These are phyloP conservation scores for Numenius arquata DNA, from an alignment of 2,113 vertebrate species.

Conservation along the genomic window DNA sequence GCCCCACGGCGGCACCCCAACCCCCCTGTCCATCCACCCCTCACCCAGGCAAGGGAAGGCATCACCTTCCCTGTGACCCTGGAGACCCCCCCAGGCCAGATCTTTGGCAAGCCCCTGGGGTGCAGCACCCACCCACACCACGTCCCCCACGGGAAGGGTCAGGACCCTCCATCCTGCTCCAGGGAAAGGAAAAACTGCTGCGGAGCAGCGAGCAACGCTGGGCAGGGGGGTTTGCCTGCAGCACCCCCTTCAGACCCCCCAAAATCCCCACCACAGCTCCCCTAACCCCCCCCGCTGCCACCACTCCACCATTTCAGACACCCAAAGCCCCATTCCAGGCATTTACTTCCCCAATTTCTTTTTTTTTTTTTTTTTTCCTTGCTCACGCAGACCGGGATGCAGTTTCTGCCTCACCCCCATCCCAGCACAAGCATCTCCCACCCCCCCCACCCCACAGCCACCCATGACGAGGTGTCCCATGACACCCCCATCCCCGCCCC, in stretches of 20 bases:
- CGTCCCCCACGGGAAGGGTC: fast-evolving
- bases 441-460: too few relatives aligned
- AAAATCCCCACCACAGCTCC: neutral
- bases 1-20: neutral
- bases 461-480: neutral
- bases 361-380: neutral
- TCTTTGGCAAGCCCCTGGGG: neutral
- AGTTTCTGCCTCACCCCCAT: neutral
- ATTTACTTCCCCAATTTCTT: too few relatives aligned
- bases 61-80: neutral
- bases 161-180: neutral
- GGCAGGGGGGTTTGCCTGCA: neutral
- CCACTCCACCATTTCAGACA: neutral
- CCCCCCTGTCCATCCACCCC: too few relatives aligned
- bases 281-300: too few relatives aligned
- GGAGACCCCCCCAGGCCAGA: neutral
- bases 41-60: neutral
- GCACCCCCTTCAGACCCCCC: neutral
- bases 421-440: neutral
- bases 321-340: neutral
- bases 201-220: neutral
- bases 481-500: too few relatives aligned
- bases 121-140: neutral
- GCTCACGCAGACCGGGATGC: neutral
- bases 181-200: neutral